A percentile compares a stretch with the other conserved stretches of the same genome.
phyloP scores from a whole-genome alignment of 2,113 vertebrate species.

The human region GRCh38 chr11:15590501-15591000 shows the following conservation, averaged over 20 bases:
- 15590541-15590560: conserved; percentile 26
- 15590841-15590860: background rate
- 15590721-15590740: background rate
- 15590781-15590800: background rate
- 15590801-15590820: background rate
- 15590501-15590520: background rate
- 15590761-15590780: background rate
- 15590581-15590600: background rate
- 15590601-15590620: background rate
- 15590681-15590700: background rate
- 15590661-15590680: background rate
- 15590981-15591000: background rate
- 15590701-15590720: background rate
- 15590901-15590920: background rate
- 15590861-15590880: background rate
- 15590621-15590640: background rate
- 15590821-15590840: background rate
- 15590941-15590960: background rate
- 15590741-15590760: background rate
- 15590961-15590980: background rate
- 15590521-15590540: background rate
- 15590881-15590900: background rate
- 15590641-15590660: background rate
- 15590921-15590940: background rate
- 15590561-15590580: background rate